Conservation (phyloP, 2,888 invertebrate species). For the Elysia crispata region DNA sequence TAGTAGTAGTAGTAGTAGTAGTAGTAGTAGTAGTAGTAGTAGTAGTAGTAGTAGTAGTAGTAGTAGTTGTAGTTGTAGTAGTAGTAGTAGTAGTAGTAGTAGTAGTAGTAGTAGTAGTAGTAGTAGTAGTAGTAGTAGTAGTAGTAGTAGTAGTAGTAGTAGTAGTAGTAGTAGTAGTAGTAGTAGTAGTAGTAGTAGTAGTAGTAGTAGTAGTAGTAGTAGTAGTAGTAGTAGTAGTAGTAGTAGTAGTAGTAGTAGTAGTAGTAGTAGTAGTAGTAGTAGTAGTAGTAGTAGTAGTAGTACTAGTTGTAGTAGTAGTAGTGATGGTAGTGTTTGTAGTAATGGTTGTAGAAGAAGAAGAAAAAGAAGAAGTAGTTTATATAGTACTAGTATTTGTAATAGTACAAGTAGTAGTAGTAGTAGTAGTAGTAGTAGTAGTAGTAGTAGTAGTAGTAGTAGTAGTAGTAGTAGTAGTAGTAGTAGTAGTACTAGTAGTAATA, state of each 20-base stretch:
- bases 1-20: slow-evolving; percentile 1
- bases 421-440: too few relatives aligned
- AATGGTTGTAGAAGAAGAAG: background rate
- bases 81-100: background rate
- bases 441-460: too few relatives aligned
- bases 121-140: slow-evolving; percentile 4
- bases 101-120: slow-evolving; percentile 9
- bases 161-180: slow-evolving; percentile 9
- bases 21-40: slow-evolving; percentile 9
- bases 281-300: slow-evolving; percentile 3
- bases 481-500: too few relatives aligned
- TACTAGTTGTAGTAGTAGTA: background rate
- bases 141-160: slow-evolving; percentile 4
- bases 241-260: slow-evolving; percentile 4
- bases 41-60: slow-evolving; percentile 4
- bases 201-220: slow-evolving; percentile 9
- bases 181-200: slow-evolving; percentile 1
- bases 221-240: slow-evolving; percentile 9
- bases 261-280: slow-evolving; percentile 9
- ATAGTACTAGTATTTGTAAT: too few relatives aligned
- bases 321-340: too few relatives aligned
- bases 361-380: too few relatives aligned
- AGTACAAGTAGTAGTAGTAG: too few relatives aligned
- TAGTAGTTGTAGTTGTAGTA: slow-evolving; percentile 1
- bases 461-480: too few relatives aligned